Base-by-base conservation (phyloP, 2,888 invertebrate genomes). In the Athetis lepigone region DNA sequence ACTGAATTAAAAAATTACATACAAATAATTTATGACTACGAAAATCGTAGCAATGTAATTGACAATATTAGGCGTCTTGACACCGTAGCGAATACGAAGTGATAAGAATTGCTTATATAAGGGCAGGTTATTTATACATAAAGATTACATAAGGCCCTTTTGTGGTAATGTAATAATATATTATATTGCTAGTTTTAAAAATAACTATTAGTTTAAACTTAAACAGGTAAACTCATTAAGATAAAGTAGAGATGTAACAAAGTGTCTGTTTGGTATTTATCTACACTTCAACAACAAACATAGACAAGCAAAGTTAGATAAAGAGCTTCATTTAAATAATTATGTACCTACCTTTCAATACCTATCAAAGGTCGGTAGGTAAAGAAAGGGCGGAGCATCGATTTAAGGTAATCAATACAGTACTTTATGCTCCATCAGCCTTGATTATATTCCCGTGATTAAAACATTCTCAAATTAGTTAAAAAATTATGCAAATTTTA, bases 401-500 rank as follows among this genome's bases (percentile, higher is more conserved):
- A 47, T 56, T 55, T 46, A 49, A 56, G 36, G 42, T 69, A 62
- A 78, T 72, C 61, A 69, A 71, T 62, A 58, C 47, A 16, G 51
- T 65, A 51, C 76, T 76, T 70, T 57, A 79, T 62, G 29, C 45
- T 36, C 36, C 37, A 61, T 70, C 43, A 64, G 33, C 36, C 33
- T 60, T 65, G 57, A 76, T 63, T 69, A 58, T 33, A 45, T 18
- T 51, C 39, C 54, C 45, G 40, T 51, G 64, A 77, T 77, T 61
- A 68, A 71, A 74, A 67, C 63, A 74, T 77, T 74, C 46, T 54
- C 39, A 51, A 77, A 77, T 71, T 61, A 68, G 54, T 66, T 46
- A 50, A 68, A 64, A 72, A 66, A 69, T 51, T 75, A 77, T 79
- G 80, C 77, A 75, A 75, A 75, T 75, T 62, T 64, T 58, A 66